phyloP scores from a whole-genome alignment of 2,888 invertebrate species.

The Eledona agricola region DNA sequence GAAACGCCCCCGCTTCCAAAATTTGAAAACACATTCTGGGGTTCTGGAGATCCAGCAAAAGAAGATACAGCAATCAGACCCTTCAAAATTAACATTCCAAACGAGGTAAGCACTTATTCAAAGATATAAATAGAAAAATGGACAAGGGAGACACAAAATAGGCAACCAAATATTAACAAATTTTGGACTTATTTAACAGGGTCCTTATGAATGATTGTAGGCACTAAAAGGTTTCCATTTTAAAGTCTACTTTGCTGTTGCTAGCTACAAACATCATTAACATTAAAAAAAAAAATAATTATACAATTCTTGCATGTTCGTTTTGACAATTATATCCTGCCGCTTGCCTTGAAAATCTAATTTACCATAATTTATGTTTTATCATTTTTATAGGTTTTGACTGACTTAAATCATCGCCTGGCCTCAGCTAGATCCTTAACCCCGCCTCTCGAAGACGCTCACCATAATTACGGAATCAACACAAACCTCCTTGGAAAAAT shows the following conservation, averaged over 20 bases:
- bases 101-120: constrained; percentile 68
- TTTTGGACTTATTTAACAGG: too few species aligned
- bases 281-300: too few species aligned
- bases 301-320: too few species aligned
- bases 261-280: too few species aligned
- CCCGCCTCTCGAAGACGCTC: constrained; percentile 71
- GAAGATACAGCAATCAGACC: constrained; percentile 67
- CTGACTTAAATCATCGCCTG: constrained; percentile 68
- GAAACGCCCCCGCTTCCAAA: constrained; percentile 47
- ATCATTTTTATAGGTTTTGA: constrained; percentile 57
- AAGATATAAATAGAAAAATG: too few species aligned
- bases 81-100: constrained; percentile 69
- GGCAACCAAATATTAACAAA: too few species aligned
- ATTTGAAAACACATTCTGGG: constrained; percentile 68
- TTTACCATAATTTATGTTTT: constrained; percentile 1
- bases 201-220: too few species aligned
- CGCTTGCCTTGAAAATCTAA: too few species aligned
- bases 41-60: constrained; percentile 63
- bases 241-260: too few species aligned
- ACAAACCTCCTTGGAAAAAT: constrained; percentile 72
- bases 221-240: too few species aligned
- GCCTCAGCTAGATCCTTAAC: constrained; percentile 59
- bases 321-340: too few species aligned
- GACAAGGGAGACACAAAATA: too few species aligned
- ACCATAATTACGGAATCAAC: constrained; percentile 86